Evolutionary conservation across 2,888 invertebrate species (phyloP), one percentile per base, ranked within the genome.

Genomic region (Scrobipalpa atriplicella): DNA sequence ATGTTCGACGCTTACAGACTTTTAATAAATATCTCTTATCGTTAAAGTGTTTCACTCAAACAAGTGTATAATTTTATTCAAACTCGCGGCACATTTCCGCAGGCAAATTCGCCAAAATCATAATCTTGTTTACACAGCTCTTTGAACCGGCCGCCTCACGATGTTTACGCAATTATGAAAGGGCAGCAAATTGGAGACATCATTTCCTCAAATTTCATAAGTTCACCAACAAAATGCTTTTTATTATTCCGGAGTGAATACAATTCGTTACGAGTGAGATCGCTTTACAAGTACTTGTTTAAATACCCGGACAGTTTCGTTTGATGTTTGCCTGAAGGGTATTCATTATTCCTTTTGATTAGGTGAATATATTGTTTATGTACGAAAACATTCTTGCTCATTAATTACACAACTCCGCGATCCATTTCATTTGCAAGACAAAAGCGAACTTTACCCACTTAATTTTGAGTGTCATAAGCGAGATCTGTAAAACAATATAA

Each of bases 401-500:
- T 68, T 67, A 66, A 67, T 62, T 66, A 64, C 66, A 52, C 47
- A 63, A 56, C 51, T 66, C 65, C 65, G 29, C n/a, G 61, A 39
- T 43, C 60, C 56, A 51, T 65, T 66, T 62, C 65, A 58, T 67
- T 62, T 68, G 66, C 65, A 68, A 69, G 75, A 85, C 82, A 83
- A 85, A 81, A 77, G 70, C 72, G 72, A 79, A 79, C 76, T 80
- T 76, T 71, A 78, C 77, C 79, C 82, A 81, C 81, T 85, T 87
- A 85, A 86, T 87, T 85, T 82, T 74, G 76, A 86, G 82, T 80
- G 83, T 86, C 85, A 84, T 82, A 84, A 87, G 82, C 84, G 79
- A 81, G 81, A 81, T 81, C 85, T 83, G 81, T 87, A 86, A 88
- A 85, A 89, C 87, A 89, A 89, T 88, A 83, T 80, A 82, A 86